Evolutionary conservation across 2,797 vertebrate genomes (phyloP).

Genomic region (Erethizon dorsatum): DNA sequence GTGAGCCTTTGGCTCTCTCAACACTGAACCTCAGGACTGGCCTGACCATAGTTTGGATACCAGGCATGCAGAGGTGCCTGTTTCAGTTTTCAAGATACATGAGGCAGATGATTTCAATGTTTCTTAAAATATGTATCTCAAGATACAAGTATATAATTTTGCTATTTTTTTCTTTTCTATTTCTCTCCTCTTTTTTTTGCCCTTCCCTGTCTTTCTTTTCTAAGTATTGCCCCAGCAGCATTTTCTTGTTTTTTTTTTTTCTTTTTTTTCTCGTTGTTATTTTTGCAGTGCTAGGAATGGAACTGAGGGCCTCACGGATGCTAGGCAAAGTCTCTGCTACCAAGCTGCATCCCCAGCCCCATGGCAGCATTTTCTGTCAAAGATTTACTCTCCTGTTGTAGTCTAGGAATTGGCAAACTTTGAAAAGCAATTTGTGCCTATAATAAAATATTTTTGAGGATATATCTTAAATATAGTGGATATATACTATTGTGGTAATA

Average conservation of each 20-base stretch:
- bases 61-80: neutral
- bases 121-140: conserved; percentile 6
- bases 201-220: neutral
- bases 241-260: neutral
- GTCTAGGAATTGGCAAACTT: neutral
- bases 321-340: neutral
- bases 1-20: neutral
- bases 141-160: neutral
- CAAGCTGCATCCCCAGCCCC: neutral
- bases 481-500: neutral
- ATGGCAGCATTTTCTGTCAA: neutral
- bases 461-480: neutral
- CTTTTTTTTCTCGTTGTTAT: neutral
- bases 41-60: neutral
- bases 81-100: neutral
- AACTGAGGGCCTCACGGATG: neutral
- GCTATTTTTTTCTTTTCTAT: neutral
- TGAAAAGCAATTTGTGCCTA: neutral
- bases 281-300: neutral
- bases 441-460: neutral
- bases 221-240: neutral
- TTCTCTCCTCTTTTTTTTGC: neutral
- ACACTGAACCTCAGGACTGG: neutral
- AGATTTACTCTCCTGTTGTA: neutral
- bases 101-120: neutral